Conservation (phyloP, 37 sponge, comb jelly and placozoan species). For the Oopsacas minuta region DNA sequence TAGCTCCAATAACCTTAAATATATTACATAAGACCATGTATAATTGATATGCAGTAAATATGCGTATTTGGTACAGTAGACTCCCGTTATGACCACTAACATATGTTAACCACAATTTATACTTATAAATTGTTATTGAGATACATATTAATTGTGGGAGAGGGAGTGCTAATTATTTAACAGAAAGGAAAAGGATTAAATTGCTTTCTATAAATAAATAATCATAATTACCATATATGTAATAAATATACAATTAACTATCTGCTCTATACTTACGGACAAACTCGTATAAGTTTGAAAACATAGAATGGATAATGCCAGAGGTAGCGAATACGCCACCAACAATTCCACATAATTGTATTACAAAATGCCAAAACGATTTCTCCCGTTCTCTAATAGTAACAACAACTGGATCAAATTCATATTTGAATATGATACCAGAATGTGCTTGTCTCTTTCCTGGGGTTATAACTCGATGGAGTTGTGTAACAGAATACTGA, state of each 20-base stretch:
- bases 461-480: slow-evolving; percentile 34
- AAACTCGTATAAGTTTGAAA: slow-evolving; percentile 49
- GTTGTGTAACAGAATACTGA: slow-evolving; percentile 78
- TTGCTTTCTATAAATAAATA: not conserved
- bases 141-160: too few species aligned
- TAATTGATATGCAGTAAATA: too few species aligned
- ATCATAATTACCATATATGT: not conserved
- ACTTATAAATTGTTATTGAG: too few species aligned
- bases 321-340: slow-evolving; percentile 93
- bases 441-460: slow-evolving; percentile 45
- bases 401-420: slow-evolving; percentile 65
- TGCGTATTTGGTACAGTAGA: too few species aligned
- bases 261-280: not conserved
- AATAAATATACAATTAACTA: not conserved
- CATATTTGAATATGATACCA: slow-evolving; percentile 85
- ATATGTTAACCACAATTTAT: too few species aligned
- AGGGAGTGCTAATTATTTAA: too few species aligned
- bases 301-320: slow-evolving; percentile 58
- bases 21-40: too few species aligned
- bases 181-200: too few species aligned
- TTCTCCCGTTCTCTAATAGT: slow-evolving; percentile 40
- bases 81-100: too few species aligned
- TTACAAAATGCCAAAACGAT: slow-evolving; percentile 58
- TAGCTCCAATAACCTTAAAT: too few species aligned
- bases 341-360: slow-evolving; percentile 71